phyloP scores from a whole-genome alignment of 2,113 vertebrate species.

The Thunnus thynnus region DNA sequence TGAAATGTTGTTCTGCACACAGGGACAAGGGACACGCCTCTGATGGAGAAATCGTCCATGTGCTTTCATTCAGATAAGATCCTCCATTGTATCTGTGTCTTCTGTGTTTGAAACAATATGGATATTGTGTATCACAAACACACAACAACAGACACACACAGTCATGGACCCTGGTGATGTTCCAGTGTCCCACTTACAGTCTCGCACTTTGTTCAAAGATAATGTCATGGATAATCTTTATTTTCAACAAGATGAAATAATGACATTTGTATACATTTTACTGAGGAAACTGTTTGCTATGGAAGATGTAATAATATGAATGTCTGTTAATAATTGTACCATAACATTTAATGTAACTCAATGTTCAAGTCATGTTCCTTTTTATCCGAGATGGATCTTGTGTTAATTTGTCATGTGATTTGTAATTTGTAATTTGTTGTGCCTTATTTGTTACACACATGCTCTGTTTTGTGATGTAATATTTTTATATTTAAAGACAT shows the following conservation, averaged over 20 bases:
- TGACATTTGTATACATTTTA: constrained; percentile 16
- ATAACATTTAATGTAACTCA: too few relatives aligned
- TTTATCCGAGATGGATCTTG: neutral
- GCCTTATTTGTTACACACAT: neutral
- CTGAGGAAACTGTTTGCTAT: neutral
- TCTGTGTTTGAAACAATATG: neutral
- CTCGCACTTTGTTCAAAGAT: neutral
- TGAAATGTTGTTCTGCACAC: constrained; percentile 25
- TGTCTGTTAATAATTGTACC: neutral
- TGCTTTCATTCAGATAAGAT: neutral
- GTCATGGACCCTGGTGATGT: neutral
- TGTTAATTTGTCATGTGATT: neutral
- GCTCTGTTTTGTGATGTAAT: constrained; percentile 7
- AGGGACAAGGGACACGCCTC: neutral
- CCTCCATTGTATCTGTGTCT: neutral
- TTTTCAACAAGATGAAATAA: neutral
- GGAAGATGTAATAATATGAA: neutral
- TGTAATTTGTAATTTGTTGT: constrained; percentile 12
- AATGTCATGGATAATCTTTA: neutral
- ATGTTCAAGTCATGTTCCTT: neutral
- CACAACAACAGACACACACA: neutral
- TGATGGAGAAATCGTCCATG: neutral
- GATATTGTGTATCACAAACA: constrained; percentile 13
- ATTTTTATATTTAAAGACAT: constrained; percentile 4
- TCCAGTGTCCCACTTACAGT: neutral